Percentiles rank a stretch among this genome's conserved stretches.
phyloP scores from a whole-genome alignment of 2,113 vertebrate genomes.

The Colinus virginianus region DNA sequence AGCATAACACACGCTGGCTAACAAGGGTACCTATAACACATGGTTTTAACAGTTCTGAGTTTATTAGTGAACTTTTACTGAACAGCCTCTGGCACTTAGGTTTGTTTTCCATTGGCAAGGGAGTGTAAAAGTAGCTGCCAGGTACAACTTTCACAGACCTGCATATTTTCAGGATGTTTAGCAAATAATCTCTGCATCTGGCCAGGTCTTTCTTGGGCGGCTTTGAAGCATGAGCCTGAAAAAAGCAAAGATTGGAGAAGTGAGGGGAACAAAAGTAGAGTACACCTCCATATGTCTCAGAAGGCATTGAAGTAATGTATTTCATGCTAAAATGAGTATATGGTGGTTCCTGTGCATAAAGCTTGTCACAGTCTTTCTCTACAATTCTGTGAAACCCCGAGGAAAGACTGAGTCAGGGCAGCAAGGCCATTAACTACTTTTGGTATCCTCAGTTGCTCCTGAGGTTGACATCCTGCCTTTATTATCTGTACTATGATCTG shows the following conservation, averaged over 20 bases:
- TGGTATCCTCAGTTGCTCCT: neutral
- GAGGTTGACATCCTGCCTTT: neutral
- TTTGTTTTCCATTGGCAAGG: constrained; percentile 69
- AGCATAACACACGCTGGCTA: constrained; percentile 66
- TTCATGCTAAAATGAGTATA: neutral
- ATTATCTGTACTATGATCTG: neutral
- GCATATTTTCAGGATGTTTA: constrained; percentile 54
- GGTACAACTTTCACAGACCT: constrained; percentile 53
- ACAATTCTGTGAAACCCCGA: neutral
- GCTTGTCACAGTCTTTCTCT: neutral
- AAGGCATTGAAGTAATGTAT: neutral
- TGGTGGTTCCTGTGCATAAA: neutral
- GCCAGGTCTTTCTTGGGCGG: constrained; percentile 3
- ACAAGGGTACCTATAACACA: constrained; percentile 49
- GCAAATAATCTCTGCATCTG: constrained; percentile 51
- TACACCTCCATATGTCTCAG: neutral
- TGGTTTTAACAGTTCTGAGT: constrained; percentile 44
- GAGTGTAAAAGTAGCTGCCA: constrained; percentile 57
- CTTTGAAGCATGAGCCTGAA: constrained; percentile 46
- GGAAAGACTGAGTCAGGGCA: neutral
- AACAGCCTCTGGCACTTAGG: constrained; percentile 59
- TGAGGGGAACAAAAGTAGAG: neutral
- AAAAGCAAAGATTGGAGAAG: neutral
- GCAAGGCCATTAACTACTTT: neutral
- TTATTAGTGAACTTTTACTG: constrained; percentile 71